Base-by-base conservation (phyloP, 1,140 invertebrate genomes). In the Dendrolimus kikuchii region DNA sequence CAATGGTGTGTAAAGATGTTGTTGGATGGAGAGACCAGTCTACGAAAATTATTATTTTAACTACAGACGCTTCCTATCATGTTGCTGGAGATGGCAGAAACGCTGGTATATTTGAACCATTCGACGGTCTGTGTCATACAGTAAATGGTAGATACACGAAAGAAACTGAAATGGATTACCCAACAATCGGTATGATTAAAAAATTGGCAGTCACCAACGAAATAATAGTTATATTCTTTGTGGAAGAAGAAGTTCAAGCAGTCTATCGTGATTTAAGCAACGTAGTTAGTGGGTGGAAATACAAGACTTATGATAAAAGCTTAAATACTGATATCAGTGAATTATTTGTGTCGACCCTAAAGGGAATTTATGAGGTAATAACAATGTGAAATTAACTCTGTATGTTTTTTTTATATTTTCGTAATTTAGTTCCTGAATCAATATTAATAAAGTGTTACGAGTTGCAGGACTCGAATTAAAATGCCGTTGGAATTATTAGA, bases 201-300 rank as follows among this genome's bases (percentile, higher is more conserved):
- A 92, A 75, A 73, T 89, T 77, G 81, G 91, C 95, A 10, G 91
- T 91, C 60, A 91, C 96, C 65, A 92, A 94, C 57, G 90, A 93
- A 50, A 93, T 96, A 36, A 95, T 94, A 78, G 87, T 97, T 40
- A 95, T 97, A 55, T 97, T 97, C 88, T 94, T 94, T 9, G 94
- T 97, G 2, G 93, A 92, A 6, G 71, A 88, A 36, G 88, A 90
- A 49, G 90, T 93, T 71, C 78, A 90, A 38, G 71, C 81, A 5
- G 87, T 93, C 42, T 97, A 97, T 76, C 83, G 91, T 53, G 78
- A 89, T 52, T 82, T 97, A 2, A 90, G 87, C 46, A 64, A 86
- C 7, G 81, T 88, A 41, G 91, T 92, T 63, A 90, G 89, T 70
- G 92, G 89, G 39, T 71, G 68, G 7, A 61, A 57, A 47, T 47